These are phyloP conservation scores for Mormyrops attenuatus DNA, from an alignment of 2,797 vertebrate genomes.

Conservation along the genomic window DNA sequence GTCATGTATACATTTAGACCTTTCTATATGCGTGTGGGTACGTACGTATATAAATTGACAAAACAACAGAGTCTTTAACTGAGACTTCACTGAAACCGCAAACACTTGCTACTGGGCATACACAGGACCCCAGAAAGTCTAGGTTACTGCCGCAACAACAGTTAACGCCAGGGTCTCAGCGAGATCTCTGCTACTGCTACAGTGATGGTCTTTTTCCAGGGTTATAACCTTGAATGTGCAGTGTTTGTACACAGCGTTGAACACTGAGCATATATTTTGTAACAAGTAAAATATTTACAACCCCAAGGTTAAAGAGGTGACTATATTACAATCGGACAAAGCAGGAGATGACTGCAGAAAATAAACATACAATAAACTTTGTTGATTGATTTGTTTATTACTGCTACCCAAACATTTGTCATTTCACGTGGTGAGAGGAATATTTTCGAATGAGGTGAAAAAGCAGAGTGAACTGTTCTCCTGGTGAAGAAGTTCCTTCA, in stretches of 20 bases:
- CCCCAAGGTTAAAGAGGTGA: not conserved
- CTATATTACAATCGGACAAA: not conserved
- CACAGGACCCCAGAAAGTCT: not conserved
- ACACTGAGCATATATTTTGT: not conserved
- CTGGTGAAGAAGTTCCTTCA: not conserved
- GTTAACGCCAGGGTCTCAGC: not conserved
- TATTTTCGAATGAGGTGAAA: not conserved
- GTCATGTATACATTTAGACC: not conserved
- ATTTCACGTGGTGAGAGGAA: not conserved
- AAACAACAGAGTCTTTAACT: not conserved
- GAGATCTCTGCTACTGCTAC: not conserved
- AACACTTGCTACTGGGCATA: not conserved
- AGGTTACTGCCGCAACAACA: not conserved
- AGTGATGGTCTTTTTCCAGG: not conserved
- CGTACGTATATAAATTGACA: not conserved
- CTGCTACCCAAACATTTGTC: not conserved
- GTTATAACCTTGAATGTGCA: not conserved
- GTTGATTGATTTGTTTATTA: not conserved
- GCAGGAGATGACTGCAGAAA: not conserved
- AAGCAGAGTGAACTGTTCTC: not conserved
- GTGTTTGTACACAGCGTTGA: not conserved
- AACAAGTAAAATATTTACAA: not conserved
- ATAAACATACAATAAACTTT: not conserved
- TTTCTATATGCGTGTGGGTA: not conserved
- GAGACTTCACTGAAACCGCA: not conserved